These are phyloP conservation scores for Zophobas atratus DNA, from an alignment of 1,140 invertebrate species.

Conservation along the genomic window DNA sequence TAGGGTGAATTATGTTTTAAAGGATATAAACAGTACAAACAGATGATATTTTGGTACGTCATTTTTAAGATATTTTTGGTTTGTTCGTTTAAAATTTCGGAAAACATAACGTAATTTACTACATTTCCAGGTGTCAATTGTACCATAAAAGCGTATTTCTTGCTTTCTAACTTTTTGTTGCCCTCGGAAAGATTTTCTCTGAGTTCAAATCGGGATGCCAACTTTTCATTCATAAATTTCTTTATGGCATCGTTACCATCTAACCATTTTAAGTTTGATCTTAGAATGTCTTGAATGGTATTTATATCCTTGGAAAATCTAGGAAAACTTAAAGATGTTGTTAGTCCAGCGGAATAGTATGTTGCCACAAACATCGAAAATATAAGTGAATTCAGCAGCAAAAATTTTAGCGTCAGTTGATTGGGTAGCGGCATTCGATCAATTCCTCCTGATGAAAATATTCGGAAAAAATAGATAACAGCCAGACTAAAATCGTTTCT, in stretches of 20 bases:
- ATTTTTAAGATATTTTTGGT: conserved; percentile 2
- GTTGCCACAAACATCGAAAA: conserved; percentile 8
- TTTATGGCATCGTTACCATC: neutral
- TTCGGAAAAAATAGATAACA: neutral
- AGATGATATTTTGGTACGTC: neutral
- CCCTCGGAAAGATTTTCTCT: neutral
- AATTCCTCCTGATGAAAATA: neutral
- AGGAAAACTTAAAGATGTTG: conserved; percentile 30
- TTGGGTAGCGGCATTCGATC: neutral
- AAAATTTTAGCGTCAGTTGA: conserved; percentile 1
- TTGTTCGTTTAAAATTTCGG: conserved; percentile 24
- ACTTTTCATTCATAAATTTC: neutral
- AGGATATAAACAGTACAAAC: conserved; percentile 15
- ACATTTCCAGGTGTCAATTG: neutral
- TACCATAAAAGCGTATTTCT: conserved; percentile 2
- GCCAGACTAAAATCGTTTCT: neutral
- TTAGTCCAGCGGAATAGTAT: conserved; percentile 28
- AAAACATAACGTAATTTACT: conserved; percentile 34
- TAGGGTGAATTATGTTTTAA: conserved; percentile 24
- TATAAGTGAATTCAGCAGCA: neutral
- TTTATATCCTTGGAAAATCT: conserved; percentile 36
- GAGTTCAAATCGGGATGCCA: conserved; percentile 1
- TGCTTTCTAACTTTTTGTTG: neutral
- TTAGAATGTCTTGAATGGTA: conserved; percentile 4
- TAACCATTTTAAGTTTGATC: conserved; percentile 5